Base-by-base conservation (phyloP, 2,888 invertebrate genomes). In the Druceiella hillmani region DNA sequence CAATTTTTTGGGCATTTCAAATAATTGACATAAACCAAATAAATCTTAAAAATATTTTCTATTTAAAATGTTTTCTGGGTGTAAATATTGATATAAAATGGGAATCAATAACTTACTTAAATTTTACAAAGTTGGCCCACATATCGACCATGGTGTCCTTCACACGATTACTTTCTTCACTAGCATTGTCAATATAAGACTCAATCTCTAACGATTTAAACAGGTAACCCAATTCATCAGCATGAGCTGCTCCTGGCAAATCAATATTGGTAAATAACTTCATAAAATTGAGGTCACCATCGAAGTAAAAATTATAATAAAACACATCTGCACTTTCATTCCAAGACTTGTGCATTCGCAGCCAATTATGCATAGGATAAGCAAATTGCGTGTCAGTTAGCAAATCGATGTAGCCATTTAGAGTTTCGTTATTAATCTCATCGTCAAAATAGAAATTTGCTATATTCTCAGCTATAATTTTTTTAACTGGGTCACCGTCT, bases 71-170 rank as follows among this genome's bases (percentile, higher is more conserved):
- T n/a, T n/a, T n/a, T n/a, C n/a, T n/a, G n/a, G n/a, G n/a, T n/a
- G n/a, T n/a, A n/a, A n/a, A n/a, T n/a, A n/a, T n/a, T n/a, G n/a
- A n/a, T n/a, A n/a, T n/a, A n/a, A n/a, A n/a, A n/a, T n/a, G n/a
- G n/a, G n/a, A n/a, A n/a, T n/a, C n/a, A n/a, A n/a, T n/a, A n/a
- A 42, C 50, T 40, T 39, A 55, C 52, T 53, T 54, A 27, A 34
- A 47, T 44, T 50, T 50, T 6, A 52, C 39, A 28, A 55, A 55
- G 30, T 54, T 53, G 5, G 51, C 38, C 15, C 48, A 27, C 29
- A 47, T 32, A 6, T 37, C 46, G 7, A 48, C 10, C 37, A 51
- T 41, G 7, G 44, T 38, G 9, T 51, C 17, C 7, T 49, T 25
- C 34, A 46, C 49, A 13, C 35, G 38, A 14, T 38, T 26, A 16